These are phyloP conservation scores for Chaetodon trifasciatus DNA, from an alignment of 2,797 vertebrate species.

Conservation along the genomic window DNA sequence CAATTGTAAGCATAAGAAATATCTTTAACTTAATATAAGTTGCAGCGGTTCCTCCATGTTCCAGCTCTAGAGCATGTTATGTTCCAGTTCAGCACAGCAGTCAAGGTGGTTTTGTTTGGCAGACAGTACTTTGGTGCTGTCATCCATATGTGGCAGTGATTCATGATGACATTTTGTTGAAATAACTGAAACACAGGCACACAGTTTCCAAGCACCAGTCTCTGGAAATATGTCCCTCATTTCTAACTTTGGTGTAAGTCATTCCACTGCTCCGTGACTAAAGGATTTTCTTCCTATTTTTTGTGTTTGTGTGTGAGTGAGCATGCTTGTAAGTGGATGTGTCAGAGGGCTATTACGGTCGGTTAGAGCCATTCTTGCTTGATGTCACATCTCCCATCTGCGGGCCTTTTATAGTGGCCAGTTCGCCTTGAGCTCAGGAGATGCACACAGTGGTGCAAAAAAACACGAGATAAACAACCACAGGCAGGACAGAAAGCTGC, in stretches of 20 bases:
- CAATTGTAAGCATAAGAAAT: constrained; percentile 47
- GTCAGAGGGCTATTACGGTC: constrained; percentile 67
- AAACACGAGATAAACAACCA: constrained; percentile 31
- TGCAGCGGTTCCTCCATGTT: constrained; percentile 41
- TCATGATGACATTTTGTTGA: constrained; percentile 59
- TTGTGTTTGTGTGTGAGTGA: constrained; percentile 39
- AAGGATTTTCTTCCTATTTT: constrained; percentile 54
- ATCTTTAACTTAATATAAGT: constrained; percentile 66
- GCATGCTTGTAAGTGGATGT: constrained; percentile 54
- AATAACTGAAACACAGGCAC: constrained; percentile 45
- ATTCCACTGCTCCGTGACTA: constrained; percentile 32
- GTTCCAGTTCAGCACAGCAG: constrained; percentile 14
- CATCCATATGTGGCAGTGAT: constrained; percentile 36
- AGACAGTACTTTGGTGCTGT: constrained; percentile 31
- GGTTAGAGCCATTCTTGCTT: constrained; percentile 68
- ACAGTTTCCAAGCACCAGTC: constrained; percentile 25
- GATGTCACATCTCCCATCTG: constrained; percentile 67
- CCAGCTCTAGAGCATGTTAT: neutral
- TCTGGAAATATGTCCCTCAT: constrained; percentile 40
- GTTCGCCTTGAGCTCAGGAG: constrained; percentile 52
- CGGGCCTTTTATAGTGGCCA: constrained; percentile 47
- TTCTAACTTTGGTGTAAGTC: constrained; percentile 50
- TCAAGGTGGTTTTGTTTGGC: constrained; percentile 7
- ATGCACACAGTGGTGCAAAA: constrained; percentile 49
- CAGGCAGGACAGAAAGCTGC: constrained; percentile 39